Percentiles rank a stretch among this genome's conserved stretches.
These are phyloP conservation scores for Neomonachus schauinslandi DNA, from an alignment of 2,113 vertebrate species.

Conservation along the genomic window DNA sequence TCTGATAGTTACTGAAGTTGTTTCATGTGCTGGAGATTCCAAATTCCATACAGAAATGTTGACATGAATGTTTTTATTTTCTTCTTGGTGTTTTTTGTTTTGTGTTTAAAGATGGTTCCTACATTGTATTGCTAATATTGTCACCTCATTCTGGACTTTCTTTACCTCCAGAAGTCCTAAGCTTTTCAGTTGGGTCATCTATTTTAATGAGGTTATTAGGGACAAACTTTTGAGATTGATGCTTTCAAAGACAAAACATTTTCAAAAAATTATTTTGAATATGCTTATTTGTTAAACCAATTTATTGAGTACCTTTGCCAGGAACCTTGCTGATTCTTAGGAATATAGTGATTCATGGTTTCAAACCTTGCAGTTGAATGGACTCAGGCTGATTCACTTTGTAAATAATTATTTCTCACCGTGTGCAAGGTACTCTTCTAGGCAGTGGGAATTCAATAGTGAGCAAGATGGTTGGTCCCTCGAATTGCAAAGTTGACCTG, in stretches of 20 bases:
- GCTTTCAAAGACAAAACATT: constrained; percentile 38
- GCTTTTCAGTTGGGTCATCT: not conserved
- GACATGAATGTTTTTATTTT: constrained; percentile 26
- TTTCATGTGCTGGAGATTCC: not conserved
- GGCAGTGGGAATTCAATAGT: not conserved
- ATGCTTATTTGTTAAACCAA: not conserved
- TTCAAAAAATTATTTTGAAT: not conserved
- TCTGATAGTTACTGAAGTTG: constrained; percentile 30
- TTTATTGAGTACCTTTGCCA: not conserved
- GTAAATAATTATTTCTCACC: not conserved
- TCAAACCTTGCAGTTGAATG: not conserved
- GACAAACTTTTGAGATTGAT: not conserved
- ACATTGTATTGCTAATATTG: not conserved
- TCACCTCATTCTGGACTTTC: not conserved
- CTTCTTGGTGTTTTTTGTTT: not conserved
- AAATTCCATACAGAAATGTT: constrained; percentile 44
- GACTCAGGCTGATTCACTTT: not conserved
- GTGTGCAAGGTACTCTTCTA: not conserved
- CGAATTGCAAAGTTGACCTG: not conserved
- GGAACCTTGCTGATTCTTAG: constrained; percentile 24
- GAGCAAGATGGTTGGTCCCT: not conserved
- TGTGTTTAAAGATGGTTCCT: not conserved
- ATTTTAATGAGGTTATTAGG: not conserved
- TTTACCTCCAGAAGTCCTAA: not conserved
- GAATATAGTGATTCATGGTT: not conserved